Percentiles rank a stretch among this genome's conserved stretches.
Conservation (phyloP, 2,797 vertebrate species). For the Staurois parvus region DNA sequence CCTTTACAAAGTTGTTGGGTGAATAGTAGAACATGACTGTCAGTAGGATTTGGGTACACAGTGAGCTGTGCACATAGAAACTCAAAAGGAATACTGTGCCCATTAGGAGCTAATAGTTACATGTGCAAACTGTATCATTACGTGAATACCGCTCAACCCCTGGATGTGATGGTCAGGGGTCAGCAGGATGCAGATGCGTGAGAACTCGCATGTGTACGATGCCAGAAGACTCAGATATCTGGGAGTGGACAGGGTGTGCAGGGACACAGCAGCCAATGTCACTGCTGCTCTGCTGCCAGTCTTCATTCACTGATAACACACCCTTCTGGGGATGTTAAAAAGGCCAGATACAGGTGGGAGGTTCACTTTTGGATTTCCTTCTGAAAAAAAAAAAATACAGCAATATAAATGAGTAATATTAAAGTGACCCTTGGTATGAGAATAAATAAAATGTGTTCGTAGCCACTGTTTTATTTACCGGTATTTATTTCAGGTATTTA, state of each 20-base stretch:
- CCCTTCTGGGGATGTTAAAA: neutral
- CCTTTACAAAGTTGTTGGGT: neutral
- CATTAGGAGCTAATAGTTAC: neutral
- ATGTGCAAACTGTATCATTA: slow-evolving; percentile 6
- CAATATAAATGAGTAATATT: too few relatives aligned
- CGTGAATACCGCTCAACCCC: neutral
- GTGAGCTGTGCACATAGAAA: neutral
- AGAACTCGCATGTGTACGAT: slow-evolving; percentile 29
- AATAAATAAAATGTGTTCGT: neutral
- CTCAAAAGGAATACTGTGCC: slow-evolving; percentile 5
- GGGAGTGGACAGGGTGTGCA: slow-evolving; percentile 24
- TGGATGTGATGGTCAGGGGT: slow-evolving; percentile 19
- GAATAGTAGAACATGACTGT: neutral
- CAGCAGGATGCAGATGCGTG: slow-evolving; percentile 29
- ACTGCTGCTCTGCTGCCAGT: slow-evolving; percentile 22
- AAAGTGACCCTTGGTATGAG: neutral
- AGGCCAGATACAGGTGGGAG: slow-evolving; percentile 5
- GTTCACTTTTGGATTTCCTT: neutral
- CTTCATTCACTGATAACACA: neutral
- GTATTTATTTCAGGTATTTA: too few relatives aligned
- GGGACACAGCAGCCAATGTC: slow-evolving; percentile 22
- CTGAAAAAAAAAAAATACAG: too few relatives aligned
- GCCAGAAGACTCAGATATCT: slow-evolving; percentile 34
- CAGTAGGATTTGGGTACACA: neutral
- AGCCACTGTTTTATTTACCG: too few relatives aligned